These are phyloP conservation scores for Neoaliturus tenellus DNA, from an alignment of 2,888 invertebrate genomes.

Conservation along the genomic window DNA sequence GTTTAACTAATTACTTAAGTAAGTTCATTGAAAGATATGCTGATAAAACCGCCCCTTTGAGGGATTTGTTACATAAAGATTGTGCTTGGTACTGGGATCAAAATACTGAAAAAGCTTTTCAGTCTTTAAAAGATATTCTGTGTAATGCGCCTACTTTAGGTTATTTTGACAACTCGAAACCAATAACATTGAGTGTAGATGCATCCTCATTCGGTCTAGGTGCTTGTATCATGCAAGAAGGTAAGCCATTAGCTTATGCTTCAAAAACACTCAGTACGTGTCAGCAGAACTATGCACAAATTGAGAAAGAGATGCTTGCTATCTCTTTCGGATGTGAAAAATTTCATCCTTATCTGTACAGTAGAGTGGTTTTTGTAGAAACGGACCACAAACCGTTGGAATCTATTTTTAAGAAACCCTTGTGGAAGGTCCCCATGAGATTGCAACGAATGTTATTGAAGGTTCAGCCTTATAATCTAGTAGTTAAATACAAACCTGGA, in stretches of 20 bases:
- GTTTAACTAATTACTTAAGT: constrained; percentile 52
- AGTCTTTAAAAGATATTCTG: constrained; percentile 62
- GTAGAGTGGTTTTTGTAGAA: constrained; percentile 64
- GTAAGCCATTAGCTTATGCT: constrained; percentile 69
- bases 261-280: constrained; percentile 67
- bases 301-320: constrained; percentile 70
- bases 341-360: constrained; percentile 70
- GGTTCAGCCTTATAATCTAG: constrained; percentile 44
- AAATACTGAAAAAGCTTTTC: constrained; percentile 65
- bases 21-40: constrained; percentile 52
- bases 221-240: constrained; percentile 67
- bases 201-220: constrained; percentile 67
- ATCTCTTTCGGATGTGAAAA: constrained; percentile 67
- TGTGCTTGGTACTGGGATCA: constrained; percentile 65
- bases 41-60: constrained; percentile 50
- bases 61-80: constrained; percentile 66
- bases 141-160: constrained; percentile 63
- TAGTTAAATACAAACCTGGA: constrained; percentile 49
- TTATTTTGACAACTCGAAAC: constrained; percentile 67
- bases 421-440: constrained; percentile 56
- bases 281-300: constrained; percentile 68
- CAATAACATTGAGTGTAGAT: constrained; percentile 66
- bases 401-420: constrained; percentile 64
- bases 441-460: constrained; percentile 59
- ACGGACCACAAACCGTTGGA: constrained; percentile 69